phyloP scores from a whole-genome alignment of 1,140 invertebrate genomes.

The Eurosta solidaginis region DNA sequence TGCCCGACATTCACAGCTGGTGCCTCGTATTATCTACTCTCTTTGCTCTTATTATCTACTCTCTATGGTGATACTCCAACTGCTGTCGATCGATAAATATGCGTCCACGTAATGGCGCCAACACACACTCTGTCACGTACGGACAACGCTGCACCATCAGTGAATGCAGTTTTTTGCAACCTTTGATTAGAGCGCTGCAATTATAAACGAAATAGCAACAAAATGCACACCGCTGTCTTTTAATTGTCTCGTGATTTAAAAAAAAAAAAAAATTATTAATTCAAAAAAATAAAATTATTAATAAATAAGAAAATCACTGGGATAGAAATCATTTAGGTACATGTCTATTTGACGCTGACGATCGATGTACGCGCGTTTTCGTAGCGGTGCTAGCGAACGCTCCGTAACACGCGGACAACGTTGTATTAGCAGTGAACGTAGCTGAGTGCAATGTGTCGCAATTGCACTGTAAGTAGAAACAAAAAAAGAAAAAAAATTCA shows the following conservation, averaged over 20 bases:
- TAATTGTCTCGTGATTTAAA: too few relatives aligned
- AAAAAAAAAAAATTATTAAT: too few relatives aligned
- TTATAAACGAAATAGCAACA: not conserved
- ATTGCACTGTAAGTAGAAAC: slow-evolving; percentile 60
- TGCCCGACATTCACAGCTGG: too few relatives aligned
- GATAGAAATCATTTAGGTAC: slow-evolving; percentile 53
- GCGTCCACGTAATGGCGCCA: slow-evolving; percentile 60
- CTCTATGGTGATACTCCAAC: slow-evolving; percentile 46
- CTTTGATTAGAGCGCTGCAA: slow-evolving; percentile 45
- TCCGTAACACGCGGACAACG: slow-evolving; percentile 64
- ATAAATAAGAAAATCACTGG: slow-evolving; percentile 56
- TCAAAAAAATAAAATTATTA: too few relatives aligned
- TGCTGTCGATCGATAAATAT: slow-evolving; percentile 61
- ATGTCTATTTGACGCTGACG: slow-evolving; percentile 48
- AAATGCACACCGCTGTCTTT: not conserved
- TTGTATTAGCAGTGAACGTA: slow-evolving; percentile 61
- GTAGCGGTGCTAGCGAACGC: slow-evolving; percentile 61
- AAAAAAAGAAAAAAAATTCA: not conserved
- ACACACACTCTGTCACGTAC: slow-evolving; percentile 63
- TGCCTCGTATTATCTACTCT: too few relatives aligned
- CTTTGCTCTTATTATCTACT: too few relatives aligned
- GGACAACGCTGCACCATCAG: slow-evolving; percentile 62
- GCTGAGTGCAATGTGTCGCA: slow-evolving; percentile 58
- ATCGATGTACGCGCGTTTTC: slow-evolving; percentile 61
- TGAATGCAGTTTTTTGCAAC: slow-evolving; percentile 60